Evolutionary conservation across 2,797 vertebrate species (phyloP).

Genomic region (Buceros bicornis): DNA sequence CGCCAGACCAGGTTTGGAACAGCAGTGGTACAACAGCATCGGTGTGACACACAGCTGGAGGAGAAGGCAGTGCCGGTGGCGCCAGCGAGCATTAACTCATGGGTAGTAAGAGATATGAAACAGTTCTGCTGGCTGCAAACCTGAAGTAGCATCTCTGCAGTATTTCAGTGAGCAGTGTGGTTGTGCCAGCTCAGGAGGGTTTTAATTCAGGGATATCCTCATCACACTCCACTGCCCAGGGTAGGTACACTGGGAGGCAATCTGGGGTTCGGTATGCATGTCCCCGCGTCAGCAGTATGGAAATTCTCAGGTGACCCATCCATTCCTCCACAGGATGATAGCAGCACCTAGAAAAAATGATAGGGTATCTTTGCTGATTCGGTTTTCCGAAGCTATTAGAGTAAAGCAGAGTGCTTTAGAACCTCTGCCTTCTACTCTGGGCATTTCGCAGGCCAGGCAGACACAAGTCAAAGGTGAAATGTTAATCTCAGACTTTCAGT

Average conservation of each 20-base stretch:
- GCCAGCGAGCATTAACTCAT: background rate
- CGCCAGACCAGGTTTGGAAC: background rate
- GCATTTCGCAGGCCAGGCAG: background rate
- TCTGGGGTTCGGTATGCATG: background rate
- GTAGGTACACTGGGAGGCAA: background rate
- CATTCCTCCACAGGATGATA: background rate
- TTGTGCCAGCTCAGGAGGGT: background rate
- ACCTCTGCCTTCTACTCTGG: background rate
- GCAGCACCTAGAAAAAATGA: background rate
- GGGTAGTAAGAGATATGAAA: background rate
- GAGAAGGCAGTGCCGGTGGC: background rate
- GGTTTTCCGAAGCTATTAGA: background rate
- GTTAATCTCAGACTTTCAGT: background rate
- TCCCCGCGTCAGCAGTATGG: background rate
- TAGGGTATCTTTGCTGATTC: background rate
- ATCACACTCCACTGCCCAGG: background rate
- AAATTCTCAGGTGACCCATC: background rate
- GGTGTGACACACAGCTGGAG: background rate
- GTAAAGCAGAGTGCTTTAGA: background rate
- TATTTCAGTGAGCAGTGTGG: background rate
- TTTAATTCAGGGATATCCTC: background rate
- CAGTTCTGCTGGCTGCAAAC: background rate
- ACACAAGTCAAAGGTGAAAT: background rate
- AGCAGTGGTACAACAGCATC: background rate
- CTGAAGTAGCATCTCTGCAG: background rate